Base-by-base conservation (phyloP, 2,113 vertebrate species). In the Tor tambroides region DNA sequence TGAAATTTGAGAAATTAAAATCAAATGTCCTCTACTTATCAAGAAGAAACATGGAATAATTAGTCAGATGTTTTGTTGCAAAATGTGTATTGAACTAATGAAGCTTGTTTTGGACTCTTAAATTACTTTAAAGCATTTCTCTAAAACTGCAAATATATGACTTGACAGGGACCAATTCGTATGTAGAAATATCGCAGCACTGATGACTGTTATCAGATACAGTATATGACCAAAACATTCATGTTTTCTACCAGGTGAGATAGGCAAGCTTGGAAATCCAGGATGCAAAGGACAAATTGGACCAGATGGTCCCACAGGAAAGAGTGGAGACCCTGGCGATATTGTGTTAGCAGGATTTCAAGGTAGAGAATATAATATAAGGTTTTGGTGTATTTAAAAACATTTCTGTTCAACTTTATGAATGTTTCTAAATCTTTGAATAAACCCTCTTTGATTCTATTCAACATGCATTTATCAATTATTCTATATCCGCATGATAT, bases 281-380 rank as follows among this genome's bases (percentile, higher is more conserved):
- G 88, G 88, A 10, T 46, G 8, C 10, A 5, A 0, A 14, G 88
- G 88, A 30, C 17, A 15, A 11, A 1, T 1, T 32, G 95, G 95
- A 79, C 89, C 85, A 21, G 76, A 89, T 61, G 95, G 95, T 54
- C 4, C 10, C 2, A 94, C 93, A 88, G 95, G 95, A 81, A 80
- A 94, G n/a, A 88, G 61, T 83, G 95, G 95, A 80, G n/a, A 83
- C 5, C 1, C 59, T 75, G 94, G 92, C 43, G 19, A 77, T 41
- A 83, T 26, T 85, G 91, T 91, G 83, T 38, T 43, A 56, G 35
- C 80, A 61, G 95, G 95, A 35, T 23, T 10, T 61, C 84, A 38
- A 92, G 95, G 95, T 95, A 88, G 43, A 51, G 43, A 28, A 46
- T 19, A 51, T 17, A 6, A 15, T 38, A 4, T 72, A 30, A 26